Conservation (phyloP, 2,113 vertebrate species). For the Rhinolophus ferrumequinum region DNA sequence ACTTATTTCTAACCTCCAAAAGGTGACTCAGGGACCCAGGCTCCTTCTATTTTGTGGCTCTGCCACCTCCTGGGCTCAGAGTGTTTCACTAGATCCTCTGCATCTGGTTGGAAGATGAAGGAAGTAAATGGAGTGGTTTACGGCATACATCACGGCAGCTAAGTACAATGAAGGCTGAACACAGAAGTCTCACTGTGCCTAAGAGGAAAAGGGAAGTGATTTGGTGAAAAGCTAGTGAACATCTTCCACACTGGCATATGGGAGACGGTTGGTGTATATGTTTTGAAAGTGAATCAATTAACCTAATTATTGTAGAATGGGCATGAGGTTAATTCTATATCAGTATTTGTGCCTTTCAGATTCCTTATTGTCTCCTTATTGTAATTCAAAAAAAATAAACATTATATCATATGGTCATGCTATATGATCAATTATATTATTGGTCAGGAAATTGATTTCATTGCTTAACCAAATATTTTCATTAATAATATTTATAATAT, state of each 20-base stretch:
- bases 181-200: not conserved
- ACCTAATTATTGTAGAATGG: not conserved
- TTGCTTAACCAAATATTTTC: slow-evolving; percentile 37
- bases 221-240: not conserved
- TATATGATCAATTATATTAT: not conserved
- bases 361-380: not conserved
- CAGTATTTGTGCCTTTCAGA: not conserved
- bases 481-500: not conserved
- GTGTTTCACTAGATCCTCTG: not conserved
- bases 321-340: not conserved
- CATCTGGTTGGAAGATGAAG: not conserved
- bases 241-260: not conserved
- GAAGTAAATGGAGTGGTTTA: not conserved
- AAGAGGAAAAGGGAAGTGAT: not conserved
- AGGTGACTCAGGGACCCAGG: not conserved
- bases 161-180: not conserved
- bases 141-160: not conserved
- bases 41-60: not conserved
- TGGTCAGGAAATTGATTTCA: not conserved
- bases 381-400: slow-evolving; percentile 29
- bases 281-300: not conserved
- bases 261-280: not conserved
- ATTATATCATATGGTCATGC: not conserved
- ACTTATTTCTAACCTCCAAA: not conserved
- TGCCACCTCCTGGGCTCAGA: not conserved